Conservation (phyloP, 2,888 invertebrate species). For the Leptothorax acervorum region DNA sequence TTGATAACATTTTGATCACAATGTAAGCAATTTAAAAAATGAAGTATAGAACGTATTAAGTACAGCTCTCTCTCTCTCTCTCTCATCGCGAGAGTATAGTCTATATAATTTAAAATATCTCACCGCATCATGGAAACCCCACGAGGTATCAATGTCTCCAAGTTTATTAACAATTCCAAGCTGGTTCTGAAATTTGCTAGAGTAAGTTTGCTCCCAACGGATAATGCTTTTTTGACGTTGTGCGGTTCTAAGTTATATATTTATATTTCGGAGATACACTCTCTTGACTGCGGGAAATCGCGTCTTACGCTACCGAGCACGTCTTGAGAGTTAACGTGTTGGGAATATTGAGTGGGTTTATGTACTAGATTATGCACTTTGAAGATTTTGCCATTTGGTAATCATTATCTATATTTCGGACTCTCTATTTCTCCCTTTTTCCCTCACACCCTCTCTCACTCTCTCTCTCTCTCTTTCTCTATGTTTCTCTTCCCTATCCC, state of each 20-base stretch:
- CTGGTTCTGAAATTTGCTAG: conserved; percentile 50
- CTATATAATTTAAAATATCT: conserved; percentile 51
- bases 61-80: neutral
- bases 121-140: conserved; percentile 25
- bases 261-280: conserved; percentile 60
- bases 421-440: neutral
- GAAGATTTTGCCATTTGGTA: conserved; percentile 30
- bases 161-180: conserved; percentile 56
- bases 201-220: conserved; percentile 51
- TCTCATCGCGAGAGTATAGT: neutral
- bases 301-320: conserved; percentile 17
- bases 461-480: conserved; percentile 5
- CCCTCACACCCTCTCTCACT: conserved; percentile 32
- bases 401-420: conserved; percentile 57
- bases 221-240: conserved; percentile 44
- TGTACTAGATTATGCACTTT: conserved; percentile 45
- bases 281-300: conserved; percentile 34
- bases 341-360: conserved; percentile 44
- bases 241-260: conserved; percentile 55
- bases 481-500: neutral
- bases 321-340: conserved; percentile 45
- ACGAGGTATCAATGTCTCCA: conserved; percentile 49
- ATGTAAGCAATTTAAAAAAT: neutral
- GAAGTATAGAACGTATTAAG: neutral
- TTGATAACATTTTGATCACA: neutral